phyloP scores from a whole-genome alignment of 2,888 invertebrate genomes.

The Boloria euphrosyne region DNA sequence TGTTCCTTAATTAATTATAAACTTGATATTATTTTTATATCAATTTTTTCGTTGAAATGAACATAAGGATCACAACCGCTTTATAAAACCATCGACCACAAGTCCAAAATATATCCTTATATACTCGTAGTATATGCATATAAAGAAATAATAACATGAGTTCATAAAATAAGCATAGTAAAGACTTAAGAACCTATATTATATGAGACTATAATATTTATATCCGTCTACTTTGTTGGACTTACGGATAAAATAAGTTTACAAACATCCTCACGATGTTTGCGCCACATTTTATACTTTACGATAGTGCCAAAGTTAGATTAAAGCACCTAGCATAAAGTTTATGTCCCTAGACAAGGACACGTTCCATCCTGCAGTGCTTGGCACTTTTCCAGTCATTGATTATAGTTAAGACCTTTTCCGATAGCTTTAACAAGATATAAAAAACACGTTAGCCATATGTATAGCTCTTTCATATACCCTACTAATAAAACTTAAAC shows the following conservation, averaged over 20 bases:
- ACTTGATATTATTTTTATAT: too few relatives aligned
- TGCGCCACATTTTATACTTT: constrained; percentile 55
- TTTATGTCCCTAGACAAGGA: constrained; percentile 46
- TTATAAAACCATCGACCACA: too few relatives aligned
- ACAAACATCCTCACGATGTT: constrained; percentile 41
- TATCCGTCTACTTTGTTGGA: background rate
- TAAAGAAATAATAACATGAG: too few relatives aligned
- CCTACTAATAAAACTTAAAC: background rate
- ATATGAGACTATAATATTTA: too few relatives aligned
- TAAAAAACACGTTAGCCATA: background rate
- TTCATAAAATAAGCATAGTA: too few relatives aligned
- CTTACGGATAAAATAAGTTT: background rate
- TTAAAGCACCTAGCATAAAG: constrained; percentile 39
- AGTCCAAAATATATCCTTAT: too few relatives aligned
- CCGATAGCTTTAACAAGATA: constrained; percentile 6
- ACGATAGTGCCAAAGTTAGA: constrained; percentile 61
- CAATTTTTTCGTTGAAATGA: too few relatives aligned
- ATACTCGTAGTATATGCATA: too few relatives aligned
- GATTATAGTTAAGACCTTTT: constrained; percentile 14
- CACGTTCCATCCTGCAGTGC: constrained; percentile 28
- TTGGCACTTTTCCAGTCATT: constrained; percentile 37
- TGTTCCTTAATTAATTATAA: too few relatives aligned
- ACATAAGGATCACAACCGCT: too few relatives aligned
- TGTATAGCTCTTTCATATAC: background rate
- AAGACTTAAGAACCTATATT: too few relatives aligned